Evolutionary conservation across 2,888 invertebrate genomes (phyloP).

Genomic region (Tiliacea aurago): DNA sequence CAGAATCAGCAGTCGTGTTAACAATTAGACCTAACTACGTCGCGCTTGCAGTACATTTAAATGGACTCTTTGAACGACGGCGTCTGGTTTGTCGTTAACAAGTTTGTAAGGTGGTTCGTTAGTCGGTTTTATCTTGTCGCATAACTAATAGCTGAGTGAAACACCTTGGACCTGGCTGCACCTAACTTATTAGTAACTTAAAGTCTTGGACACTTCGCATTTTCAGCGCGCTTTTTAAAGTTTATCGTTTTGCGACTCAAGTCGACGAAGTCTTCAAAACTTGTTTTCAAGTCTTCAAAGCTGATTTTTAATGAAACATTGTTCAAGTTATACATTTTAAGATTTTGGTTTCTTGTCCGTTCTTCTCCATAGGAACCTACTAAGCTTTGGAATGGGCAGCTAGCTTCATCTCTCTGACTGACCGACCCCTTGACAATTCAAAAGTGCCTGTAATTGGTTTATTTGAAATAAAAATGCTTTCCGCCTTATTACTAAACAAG

Average conservation of each 20-base stretch:
- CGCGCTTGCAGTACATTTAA: slow-evolving; percentile 31
- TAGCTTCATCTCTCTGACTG: too few species aligned
- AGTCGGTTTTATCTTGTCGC: slow-evolving; percentile 57
- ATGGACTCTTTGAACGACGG: slow-evolving; percentile 43
- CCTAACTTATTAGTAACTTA: slow-evolving; percentile 29
- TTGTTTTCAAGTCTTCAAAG: too few species aligned
- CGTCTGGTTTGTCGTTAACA: slow-evolving; percentile 40
- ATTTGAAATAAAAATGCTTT: too few species aligned
- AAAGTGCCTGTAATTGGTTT: too few species aligned
- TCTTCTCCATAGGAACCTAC: too few species aligned
- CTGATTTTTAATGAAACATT: background rate
- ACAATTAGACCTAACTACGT: slow-evolving; percentile 41
- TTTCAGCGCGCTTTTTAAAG: background rate
- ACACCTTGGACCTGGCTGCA: slow-evolving; percentile 30
- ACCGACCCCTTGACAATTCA: too few species aligned
- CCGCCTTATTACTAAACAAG: too few species aligned
- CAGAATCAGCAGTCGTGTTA: slow-evolving; percentile 37
- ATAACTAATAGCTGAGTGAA: slow-evolving; percentile 49
- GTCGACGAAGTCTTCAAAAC: too few species aligned
- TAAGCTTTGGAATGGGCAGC: too few species aligned
- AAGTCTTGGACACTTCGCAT: slow-evolving; percentile 25
- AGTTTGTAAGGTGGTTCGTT: slow-evolving; percentile 56
- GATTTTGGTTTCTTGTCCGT: too few species aligned
- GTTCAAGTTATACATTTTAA: background rate
- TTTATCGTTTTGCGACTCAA: background rate